A percentile compares a stretch with the other conserved stretches of the same genome.
Conservation (phyloP, 2,113 vertebrate species). For the Clarias macrocephalus region DNA sequence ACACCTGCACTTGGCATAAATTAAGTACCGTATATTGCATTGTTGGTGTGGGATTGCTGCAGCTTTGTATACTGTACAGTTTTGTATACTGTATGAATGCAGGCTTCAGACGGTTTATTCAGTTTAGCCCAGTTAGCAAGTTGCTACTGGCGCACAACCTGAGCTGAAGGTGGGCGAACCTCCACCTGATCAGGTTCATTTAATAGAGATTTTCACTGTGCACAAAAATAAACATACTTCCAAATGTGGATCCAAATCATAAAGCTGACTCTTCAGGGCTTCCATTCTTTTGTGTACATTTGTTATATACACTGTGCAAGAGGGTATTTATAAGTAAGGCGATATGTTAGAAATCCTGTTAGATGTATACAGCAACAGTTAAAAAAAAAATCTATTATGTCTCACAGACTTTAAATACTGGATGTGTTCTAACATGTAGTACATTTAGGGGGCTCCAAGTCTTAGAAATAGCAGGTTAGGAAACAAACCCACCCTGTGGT, state of each 20-base stretch:
- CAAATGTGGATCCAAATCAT: background rate
- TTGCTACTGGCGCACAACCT: background rate
- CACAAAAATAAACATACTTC: background rate
- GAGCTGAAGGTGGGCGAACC: background rate
- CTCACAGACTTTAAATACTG: slow-evolving; percentile 14
- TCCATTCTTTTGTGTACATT: background rate
- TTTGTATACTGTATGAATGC: background rate
- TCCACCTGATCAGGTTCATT: background rate
- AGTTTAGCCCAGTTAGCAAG: background rate
- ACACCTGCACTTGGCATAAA: background rate
- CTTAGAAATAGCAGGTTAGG: slow-evolving; percentile 31
- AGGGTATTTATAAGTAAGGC: background rate
- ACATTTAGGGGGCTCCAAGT: slow-evolving; percentile 62
- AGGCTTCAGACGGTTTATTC: background rate
- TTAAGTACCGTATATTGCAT: background rate
- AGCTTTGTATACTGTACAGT: background rate
- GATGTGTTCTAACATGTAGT: slow-evolving; percentile 22
- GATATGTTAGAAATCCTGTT: background rate
- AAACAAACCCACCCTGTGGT: slow-evolving; percentile 9
- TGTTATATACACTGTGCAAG: background rate
- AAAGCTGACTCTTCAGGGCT: background rate
- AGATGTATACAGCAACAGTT: background rate
- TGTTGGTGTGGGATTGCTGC: background rate
- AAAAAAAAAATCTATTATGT: background rate
- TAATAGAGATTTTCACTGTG: background rate